Evolutionary conservation across 2,113 vertebrate genomes (phyloP).

Genomic region (Rhinoderma darwinii): DNA sequence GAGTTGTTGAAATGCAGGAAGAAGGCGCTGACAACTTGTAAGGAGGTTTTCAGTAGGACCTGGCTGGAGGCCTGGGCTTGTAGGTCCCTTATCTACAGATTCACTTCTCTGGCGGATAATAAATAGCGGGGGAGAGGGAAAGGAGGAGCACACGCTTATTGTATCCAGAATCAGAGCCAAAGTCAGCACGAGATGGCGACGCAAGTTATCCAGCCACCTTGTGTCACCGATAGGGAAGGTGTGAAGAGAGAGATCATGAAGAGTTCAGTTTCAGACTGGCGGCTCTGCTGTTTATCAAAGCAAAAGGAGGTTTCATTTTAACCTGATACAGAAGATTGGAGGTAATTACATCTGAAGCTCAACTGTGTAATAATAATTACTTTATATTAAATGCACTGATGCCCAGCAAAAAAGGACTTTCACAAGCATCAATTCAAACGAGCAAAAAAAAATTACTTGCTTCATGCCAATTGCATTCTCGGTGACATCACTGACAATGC

Average conservation of each 20-base stretch:
- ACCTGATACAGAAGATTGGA: no score
- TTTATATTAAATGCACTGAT: no score
- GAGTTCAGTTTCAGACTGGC: neutral
- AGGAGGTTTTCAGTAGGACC: conserved; percentile 40
- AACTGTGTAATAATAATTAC: no score
- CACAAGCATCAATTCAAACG: no score
- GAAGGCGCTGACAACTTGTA: conserved; percentile 40
- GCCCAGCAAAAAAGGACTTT: no score
- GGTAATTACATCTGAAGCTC: no score
- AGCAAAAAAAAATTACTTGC: no score
- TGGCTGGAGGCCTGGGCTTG: conserved; percentile 40
- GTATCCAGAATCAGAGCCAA: conserved; percentile 1
- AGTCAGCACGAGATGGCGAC: neutral
- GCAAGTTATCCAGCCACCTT: neutral
- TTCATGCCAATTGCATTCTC: no score
- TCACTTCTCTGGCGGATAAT: conserved; percentile 44
- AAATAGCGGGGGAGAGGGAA: conserved; percentile 22
- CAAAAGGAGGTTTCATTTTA: no score
- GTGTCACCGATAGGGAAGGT: conserved; percentile 23
- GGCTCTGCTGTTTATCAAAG: neutral
- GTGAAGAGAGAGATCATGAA: neutral
- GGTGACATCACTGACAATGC: no score
- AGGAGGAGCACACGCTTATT: neutral
- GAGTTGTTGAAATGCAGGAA: conserved; percentile 23
- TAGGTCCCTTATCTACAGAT: conserved; percentile 49